Evolutionary conservation across 2,888 invertebrate species (phyloP).

Genomic region (Heliconius hortense): DNA sequence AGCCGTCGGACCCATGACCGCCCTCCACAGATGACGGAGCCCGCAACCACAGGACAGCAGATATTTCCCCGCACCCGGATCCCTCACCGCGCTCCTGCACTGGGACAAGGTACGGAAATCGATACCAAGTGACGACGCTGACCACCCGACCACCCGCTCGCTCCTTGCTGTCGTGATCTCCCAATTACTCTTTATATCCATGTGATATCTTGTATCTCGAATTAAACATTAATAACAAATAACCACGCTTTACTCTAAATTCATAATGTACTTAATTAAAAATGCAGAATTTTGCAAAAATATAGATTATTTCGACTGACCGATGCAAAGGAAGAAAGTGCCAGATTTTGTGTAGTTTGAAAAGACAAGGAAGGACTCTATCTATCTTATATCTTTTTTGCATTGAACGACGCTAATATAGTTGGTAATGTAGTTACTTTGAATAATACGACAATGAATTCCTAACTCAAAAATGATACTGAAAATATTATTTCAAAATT

Average conservation of each 20-base stretch:
- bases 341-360: background rate
- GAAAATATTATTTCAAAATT: background rate
- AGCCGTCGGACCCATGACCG: slow-evolving; percentile 67
- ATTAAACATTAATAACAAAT: no score
- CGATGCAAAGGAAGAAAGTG: background rate
- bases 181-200: background rate
- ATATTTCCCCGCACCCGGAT: slow-evolving; percentile 65
- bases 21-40: slow-evolving; percentile 81
- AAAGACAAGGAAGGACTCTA: background rate
- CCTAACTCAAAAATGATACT: no score
- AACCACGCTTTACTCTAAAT: no score
- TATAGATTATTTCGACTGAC: background rate
- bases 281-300: background rate
- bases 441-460: no score
- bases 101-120: slow-evolving; percentile 73
- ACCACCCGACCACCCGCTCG: slow-evolving; percentile 45
- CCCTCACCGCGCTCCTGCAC: slow-evolving; percentile 53
- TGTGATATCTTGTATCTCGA: background rate
- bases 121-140: slow-evolving; percentile 56
- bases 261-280: background rate
- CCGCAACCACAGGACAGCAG: slow-evolving; percentile 64
- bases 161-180: slow-evolving; percentile 17
- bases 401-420: background rate
- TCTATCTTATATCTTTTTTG: background rate
- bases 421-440: no score